Evolutionary conservation across 2,797 vertebrate genomes (phyloP), one percentile per base, ranked within the genome.

Genomic region (Kryptolebias ocellatus): DNA sequence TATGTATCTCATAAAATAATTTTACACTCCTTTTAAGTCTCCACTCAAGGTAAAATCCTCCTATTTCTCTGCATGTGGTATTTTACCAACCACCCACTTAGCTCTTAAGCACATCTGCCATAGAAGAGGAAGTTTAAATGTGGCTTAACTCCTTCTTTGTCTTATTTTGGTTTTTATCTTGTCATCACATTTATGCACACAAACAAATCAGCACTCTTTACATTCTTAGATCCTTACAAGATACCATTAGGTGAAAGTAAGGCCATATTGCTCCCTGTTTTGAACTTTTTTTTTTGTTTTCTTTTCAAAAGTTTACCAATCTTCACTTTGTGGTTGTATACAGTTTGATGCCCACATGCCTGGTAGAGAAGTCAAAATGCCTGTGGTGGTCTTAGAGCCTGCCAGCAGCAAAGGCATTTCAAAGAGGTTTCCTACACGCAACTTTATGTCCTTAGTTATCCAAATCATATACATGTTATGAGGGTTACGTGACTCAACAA

Each of bases 331-430:
- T 74, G 70, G 60, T 15, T 34, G 27, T 72, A 53, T 57, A 63
- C 53, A 59, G 57, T 73, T 58, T 74, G 45, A 60, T 20, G 44
- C 76, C 74, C 60, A 78, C 75, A 66, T 73, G 60, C 77, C 72
- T 73, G 56, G 62, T 82, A 67, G 28, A 84, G 79, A 87, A 86
- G 84, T 89, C 81, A 86, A 68, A 72, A 60, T 76, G 66, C 87
- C 75, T 76, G 70, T 58, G 7, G 76, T 76, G 76, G 81, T 84
- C 76, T 69, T 54, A 46, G 69, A 74, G 66, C 47, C 67, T 88
- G 76, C 72, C 62, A 77, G 78, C 54, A 64, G 60, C 65, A 62
- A 78, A 80, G 74, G 62, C 47, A 0, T 83, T 82, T 66, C 70
- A 82, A 75, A 79, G 62, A 83, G 61, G 17, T n/a, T 65, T 28